A percentile compares a stretch with the other conserved stretches of the same genome.
Conservation (phyloP, 1,140 invertebrate genomes). For the Drosophila pseudoananassae region DNA sequence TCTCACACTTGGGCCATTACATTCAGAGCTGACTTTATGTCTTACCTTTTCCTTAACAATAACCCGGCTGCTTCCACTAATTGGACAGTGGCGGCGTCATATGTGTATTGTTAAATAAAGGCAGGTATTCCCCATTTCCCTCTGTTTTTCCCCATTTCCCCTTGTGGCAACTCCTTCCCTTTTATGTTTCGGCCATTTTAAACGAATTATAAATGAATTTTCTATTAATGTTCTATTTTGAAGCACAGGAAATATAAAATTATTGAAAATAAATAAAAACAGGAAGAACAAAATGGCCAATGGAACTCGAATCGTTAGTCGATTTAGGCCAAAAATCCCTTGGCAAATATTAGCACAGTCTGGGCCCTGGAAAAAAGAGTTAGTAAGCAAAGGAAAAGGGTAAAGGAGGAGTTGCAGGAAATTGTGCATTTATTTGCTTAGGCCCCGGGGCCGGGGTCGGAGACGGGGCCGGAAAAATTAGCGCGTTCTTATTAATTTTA, state of each 20-base stretch:
- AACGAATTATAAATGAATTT: slow-evolving; percentile 57
- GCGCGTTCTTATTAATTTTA: slow-evolving; percentile 83
- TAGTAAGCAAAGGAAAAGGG: slow-evolving; percentile 10
- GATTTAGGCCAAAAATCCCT: slow-evolving; percentile 43
- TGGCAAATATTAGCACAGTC: slow-evolving; percentile 75
- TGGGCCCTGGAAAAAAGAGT: slow-evolving; percentile 42
- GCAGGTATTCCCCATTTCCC: slow-evolving; percentile 26
- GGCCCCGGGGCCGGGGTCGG: slow-evolving; percentile 34
- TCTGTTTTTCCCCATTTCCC: slow-evolving; percentile 11
- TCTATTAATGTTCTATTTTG: neutral
- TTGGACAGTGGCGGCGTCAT: slow-evolving; percentile 63
- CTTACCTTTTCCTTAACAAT: slow-evolving; percentile 33
- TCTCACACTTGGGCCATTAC: slow-evolving; percentile 15
- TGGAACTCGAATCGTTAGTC: slow-evolving; percentile 11
- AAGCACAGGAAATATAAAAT: neutral
- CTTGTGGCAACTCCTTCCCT: slow-evolving; percentile 8
- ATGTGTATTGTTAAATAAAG: slow-evolving; percentile 49
- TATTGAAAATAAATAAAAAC: slow-evolving; percentile 3
- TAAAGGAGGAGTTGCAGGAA: slow-evolving; percentile 56
- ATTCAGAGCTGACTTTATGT: slow-evolving; percentile 27
- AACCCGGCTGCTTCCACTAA: slow-evolving; percentile 64
- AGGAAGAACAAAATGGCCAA: slow-evolving; percentile 62
- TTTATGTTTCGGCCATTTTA: slow-evolving; percentile 43
- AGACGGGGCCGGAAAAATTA: slow-evolving; percentile 69
- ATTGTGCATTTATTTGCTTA: slow-evolving; percentile 62